Evolutionary conservation across 1,140 invertebrate species (phyloP).

Genomic region (Aricia agestis): DNA sequence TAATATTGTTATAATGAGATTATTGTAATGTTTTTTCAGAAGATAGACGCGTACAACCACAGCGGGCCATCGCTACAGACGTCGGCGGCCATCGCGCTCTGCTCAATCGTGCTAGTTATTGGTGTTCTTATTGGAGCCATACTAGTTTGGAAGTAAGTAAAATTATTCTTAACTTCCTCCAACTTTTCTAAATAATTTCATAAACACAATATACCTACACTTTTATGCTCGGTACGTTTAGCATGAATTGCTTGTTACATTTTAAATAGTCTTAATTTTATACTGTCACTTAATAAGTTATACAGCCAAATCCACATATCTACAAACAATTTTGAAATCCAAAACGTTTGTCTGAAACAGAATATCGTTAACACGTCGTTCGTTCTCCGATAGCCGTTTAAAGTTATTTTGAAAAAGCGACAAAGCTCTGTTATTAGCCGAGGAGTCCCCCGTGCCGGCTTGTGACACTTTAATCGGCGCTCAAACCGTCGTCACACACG

Average conservation of each 20-base stretch:
- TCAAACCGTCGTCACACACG: constrained; percentile 64
- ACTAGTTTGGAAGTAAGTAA: constrained; percentile 88
- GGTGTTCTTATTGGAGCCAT: constrained; percentile 85
- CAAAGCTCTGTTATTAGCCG: constrained; percentile 37
- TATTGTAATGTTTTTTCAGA: constrained; percentile 77
- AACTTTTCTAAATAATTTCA: no score
- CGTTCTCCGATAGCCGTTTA: not conserved
- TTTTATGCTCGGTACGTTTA: no score
- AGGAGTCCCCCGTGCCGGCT: constrained; percentile 31
- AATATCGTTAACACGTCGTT: not conserved
- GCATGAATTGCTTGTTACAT: no score
- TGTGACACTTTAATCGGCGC: constrained; percentile 66
- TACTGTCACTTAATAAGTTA: no score
- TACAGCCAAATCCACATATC: not conserved
- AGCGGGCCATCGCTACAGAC: constrained; percentile 86
- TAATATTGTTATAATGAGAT: no score
- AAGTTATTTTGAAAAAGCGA: constrained; percentile 12
- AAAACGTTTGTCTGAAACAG: not conserved
- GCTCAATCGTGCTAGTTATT: constrained; percentile 82
- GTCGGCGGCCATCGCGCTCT: constrained; percentile 85
- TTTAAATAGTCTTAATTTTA: no score
- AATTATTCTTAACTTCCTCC: not conserved
- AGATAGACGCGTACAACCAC: constrained; percentile 87
- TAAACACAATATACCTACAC: no score
- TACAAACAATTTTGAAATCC: not conserved